These are phyloP conservation scores for Mystacornis crossleyi DNA, from an alignment of 2,113 vertebrate species.

Conservation along the genomic window DNA sequence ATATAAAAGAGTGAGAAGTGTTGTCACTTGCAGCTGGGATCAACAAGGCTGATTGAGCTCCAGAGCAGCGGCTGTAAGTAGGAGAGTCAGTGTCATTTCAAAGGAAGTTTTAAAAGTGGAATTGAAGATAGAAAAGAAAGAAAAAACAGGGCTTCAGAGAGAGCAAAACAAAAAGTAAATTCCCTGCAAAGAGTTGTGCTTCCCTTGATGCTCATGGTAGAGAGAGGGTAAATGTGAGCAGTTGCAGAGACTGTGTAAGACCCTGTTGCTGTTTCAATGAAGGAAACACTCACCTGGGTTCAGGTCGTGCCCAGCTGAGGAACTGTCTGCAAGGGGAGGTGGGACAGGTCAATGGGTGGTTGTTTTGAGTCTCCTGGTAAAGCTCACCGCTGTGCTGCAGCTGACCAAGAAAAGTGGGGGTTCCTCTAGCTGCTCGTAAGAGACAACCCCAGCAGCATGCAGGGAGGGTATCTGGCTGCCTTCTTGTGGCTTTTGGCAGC, in stretches of 20 bases:
- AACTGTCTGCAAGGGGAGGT: background rate
- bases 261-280: background rate
- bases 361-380: background rate
- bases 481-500: constrained; percentile 15
- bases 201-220: background rate
- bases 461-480: background rate
- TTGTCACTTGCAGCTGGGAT: constrained; percentile 48
- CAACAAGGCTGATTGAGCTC: constrained; percentile 5
- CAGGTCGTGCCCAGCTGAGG: background rate
- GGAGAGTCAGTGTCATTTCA: background rate
- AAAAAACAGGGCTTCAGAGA: background rate
- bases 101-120: background rate
- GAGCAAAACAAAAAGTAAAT: background rate
- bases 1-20: constrained; percentile 58
- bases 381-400: background rate
- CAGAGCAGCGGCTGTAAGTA: background rate
- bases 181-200: background rate
- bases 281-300: background rate
- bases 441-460: background rate
- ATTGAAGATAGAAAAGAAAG: background rate
- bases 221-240: background rate
- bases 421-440: background rate
- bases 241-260: fast-evolving
- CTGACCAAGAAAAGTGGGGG: background rate
- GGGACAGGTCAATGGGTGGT: background rate